phyloP scores from a whole-genome alignment of 2,113 vertebrate species.

The Heliornis fulica region DNA sequence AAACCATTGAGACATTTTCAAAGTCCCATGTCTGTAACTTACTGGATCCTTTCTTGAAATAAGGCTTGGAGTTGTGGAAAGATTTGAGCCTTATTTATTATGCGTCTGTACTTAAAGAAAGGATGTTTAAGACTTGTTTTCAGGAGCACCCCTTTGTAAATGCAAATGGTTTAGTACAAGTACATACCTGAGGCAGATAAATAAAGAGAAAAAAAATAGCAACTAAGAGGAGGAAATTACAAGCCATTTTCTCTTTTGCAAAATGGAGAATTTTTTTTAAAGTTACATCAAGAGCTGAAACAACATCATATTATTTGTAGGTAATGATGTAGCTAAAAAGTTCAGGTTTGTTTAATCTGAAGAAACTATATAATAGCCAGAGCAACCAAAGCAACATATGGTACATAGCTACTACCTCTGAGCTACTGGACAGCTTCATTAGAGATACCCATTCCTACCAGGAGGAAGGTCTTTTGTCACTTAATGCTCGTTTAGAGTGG shows the following conservation, averaged over 20 bases:
- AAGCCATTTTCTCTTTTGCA: conserved; percentile 36
- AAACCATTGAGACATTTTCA: not conserved
- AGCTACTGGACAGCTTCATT: not conserved
- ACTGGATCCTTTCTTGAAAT: not conserved
- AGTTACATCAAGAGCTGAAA: not conserved
- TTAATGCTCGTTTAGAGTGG: not conserved
- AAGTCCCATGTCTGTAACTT: not conserved
- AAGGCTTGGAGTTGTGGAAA: not conserved
- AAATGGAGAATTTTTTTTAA: not conserved
- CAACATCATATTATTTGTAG: not conserved
- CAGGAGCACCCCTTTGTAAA: not conserved
- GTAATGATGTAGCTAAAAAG: conserved; percentile 12
- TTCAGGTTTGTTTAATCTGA: conserved; percentile 31
- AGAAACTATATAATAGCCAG: conserved; percentile 11
- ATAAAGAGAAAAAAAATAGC: not conserved
- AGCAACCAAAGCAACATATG: conserved; percentile 48
- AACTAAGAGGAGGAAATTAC: not conserved
- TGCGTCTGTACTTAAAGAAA: not conserved
- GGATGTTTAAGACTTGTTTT: not conserved
- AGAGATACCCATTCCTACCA: not conserved
- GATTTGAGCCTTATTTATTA: not conserved
- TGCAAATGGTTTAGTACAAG: not conserved
- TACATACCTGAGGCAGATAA: not conserved
- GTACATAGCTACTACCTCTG: conserved; percentile 52
- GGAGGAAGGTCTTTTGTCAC: not conserved